Conservation (phyloP, 2,797 vertebrate species). For the Choloepus didactylus region DNA sequence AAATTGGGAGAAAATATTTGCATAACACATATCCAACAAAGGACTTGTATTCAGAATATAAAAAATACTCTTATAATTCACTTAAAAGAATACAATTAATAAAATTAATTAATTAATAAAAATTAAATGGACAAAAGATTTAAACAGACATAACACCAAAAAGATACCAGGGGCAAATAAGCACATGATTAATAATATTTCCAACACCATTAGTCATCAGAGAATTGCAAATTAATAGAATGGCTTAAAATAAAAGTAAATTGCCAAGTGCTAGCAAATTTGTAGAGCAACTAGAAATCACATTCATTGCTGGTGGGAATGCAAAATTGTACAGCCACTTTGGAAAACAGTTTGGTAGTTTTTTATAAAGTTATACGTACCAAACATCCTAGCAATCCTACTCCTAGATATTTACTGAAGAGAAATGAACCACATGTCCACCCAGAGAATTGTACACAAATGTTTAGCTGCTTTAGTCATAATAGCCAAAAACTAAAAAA, state of each 20-base stretch:
- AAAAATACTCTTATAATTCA: background rate
- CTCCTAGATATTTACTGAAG: background rate
- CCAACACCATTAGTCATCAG: background rate
- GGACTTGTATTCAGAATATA: background rate
- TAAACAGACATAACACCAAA: background rate
- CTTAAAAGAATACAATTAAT: background rate
- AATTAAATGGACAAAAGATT: background rate
- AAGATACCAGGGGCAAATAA: background rate
- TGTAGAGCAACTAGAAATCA: no score
- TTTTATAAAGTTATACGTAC: background rate
- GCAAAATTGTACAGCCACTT: background rate
- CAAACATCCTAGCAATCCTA: background rate
- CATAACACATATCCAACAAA: background rate
- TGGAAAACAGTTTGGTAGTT: background rate
- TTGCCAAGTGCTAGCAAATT: background rate
- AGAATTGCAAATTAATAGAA: background rate
- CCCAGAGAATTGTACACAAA: background rate
- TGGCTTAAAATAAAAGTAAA: background rate
- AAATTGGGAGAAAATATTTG: background rate
- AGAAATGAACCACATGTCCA: background rate
- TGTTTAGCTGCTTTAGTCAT: background rate
- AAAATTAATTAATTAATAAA: background rate
- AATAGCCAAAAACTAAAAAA: background rate
- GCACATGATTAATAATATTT: background rate
- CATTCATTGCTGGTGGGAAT: background rate